A percentile compares a stretch with the other conserved stretches of the same genome.
Evolutionary conservation across 2,797 vertebrate genomes (phyloP).

Genomic region (Sparus aurata): DNA sequence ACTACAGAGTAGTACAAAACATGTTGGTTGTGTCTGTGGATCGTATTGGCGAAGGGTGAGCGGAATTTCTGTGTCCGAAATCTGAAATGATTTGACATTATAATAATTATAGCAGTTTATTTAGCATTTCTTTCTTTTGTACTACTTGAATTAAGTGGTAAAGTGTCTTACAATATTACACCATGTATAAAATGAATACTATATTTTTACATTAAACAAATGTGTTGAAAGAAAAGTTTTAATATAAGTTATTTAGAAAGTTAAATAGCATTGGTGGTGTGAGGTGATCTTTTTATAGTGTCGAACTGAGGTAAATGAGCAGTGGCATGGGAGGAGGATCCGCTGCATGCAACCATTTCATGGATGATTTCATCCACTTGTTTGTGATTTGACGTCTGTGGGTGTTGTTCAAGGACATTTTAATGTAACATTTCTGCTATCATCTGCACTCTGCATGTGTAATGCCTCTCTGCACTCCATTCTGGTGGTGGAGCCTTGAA

Average conservation of each 20-base stretch:
- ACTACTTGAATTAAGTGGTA: neutral
- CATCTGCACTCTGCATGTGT: neutral
- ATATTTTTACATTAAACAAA: neutral
- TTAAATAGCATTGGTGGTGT: neutral
- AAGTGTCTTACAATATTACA: neutral
- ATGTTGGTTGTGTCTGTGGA: too few relatives aligned
- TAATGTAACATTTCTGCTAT: neutral
- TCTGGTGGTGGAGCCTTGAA: neutral
- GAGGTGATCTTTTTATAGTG: neutral
- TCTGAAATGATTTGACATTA: too few relatives aligned
- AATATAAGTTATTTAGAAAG: neutral
- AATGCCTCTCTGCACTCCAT: neutral
- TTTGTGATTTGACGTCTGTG: neutral
- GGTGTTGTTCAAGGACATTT: neutral
- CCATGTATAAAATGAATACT: too few relatives aligned
- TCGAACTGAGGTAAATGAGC: neutral
- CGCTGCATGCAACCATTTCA: neutral
- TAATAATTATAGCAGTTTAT: too few relatives aligned
- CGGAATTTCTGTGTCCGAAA: too few relatives aligned
- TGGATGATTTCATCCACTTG: neutral
- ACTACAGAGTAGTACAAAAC: too few relatives aligned
- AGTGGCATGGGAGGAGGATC: neutral
- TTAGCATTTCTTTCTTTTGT: too few relatives aligned
- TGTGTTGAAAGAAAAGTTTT: neutral
- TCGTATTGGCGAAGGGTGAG: neutral